A percentile compares a stretch with the other conserved stretches of the same genome.
phyloP scores from a whole-genome alignment of 1,140 invertebrate species.

The Cepaea nemoralis region DNA sequence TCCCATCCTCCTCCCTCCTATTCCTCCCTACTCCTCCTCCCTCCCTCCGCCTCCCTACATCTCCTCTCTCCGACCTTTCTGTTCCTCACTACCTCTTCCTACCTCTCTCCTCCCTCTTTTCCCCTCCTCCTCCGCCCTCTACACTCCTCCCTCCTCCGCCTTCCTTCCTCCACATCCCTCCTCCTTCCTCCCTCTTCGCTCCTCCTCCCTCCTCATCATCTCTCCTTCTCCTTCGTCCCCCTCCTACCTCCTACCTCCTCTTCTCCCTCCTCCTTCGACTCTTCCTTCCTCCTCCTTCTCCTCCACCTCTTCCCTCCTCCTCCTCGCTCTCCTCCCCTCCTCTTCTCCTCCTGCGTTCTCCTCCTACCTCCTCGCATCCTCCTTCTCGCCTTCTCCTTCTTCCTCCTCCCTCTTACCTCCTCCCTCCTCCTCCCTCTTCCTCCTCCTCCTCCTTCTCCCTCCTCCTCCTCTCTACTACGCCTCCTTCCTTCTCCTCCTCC shows the following conservation, averaged over 20 bases:
- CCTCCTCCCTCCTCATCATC: no score
- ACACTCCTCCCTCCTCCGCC: no score
- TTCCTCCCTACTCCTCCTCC: no score
- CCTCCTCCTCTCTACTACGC: neutral
- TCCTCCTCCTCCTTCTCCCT: neutral
- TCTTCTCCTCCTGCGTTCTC: neutral
- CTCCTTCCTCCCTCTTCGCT: no score
- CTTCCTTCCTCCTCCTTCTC: neutral
- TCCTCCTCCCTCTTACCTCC: neutral
- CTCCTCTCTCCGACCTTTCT: neutral
- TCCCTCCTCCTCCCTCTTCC: neutral
- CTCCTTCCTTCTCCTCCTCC: neutral
- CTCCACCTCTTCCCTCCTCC: no score
- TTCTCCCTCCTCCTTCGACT: neutral
- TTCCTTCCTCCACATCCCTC: no score
- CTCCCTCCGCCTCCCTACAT: neutral
- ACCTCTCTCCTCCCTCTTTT: no score
- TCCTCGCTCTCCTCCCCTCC: neutral
- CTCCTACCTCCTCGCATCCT: no score
- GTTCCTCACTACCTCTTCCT: no score
- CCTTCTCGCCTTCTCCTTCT: neutral
- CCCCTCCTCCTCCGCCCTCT: no score
- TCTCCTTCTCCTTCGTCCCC: neutral
- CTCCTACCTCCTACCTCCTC: neutral
- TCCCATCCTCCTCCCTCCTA: no score